phyloP scores from a whole-genome alignment of 2,888 invertebrate genomes.

The Dasypogon diadema region DNA sequence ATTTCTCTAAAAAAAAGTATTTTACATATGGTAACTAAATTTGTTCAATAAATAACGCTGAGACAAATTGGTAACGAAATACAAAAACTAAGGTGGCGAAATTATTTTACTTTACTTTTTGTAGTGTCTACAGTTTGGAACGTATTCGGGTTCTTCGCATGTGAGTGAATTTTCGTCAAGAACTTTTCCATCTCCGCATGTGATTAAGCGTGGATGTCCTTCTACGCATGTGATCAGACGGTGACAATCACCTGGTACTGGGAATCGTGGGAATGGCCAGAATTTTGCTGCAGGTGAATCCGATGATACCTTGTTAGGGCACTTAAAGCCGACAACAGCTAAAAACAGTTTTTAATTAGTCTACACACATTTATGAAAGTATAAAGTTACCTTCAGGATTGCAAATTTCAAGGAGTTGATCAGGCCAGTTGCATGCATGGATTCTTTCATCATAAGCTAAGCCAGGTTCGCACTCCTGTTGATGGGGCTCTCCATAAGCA shows the following conservation, averaged over 20 bases:
- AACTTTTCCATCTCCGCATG: constrained; percentile 88
- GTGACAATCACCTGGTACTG: constrained; percentile 88
- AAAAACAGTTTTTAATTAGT: constrained; percentile 28
- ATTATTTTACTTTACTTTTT: constrained; percentile 34
- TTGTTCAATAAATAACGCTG: constrained; percentile 27
- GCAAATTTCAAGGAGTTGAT: constrained; percentile 86
- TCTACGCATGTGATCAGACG: constrained; percentile 92
- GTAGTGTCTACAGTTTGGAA: constrained; percentile 30
- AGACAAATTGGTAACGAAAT: constrained; percentile 13
- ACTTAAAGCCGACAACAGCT: constrained; percentile 93
- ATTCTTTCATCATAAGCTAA: constrained; percentile 89
- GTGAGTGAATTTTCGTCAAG: constrained; percentile 86
- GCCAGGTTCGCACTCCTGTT: constrained; percentile 87
- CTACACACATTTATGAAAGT: no score
- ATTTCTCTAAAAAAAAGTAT: constrained; percentile 1
- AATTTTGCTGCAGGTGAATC: constrained; percentile 86
- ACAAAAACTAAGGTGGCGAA: constrained; percentile 4
- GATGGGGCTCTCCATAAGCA: constrained; percentile 82
- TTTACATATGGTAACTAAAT: constrained; percentile 22
- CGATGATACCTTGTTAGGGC: constrained; percentile 86
- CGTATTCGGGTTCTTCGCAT: constrained; percentile 75
- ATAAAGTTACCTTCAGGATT: constrained; percentile 85
- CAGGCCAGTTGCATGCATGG: constrained; percentile 95
- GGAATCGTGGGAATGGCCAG: constrained; percentile 93
- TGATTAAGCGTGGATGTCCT: constrained; percentile 87